These are phyloP conservation scores for Philaenus spumarius DNA, from an alignment of 1,140 invertebrate species.

Conservation along the genomic window DNA sequence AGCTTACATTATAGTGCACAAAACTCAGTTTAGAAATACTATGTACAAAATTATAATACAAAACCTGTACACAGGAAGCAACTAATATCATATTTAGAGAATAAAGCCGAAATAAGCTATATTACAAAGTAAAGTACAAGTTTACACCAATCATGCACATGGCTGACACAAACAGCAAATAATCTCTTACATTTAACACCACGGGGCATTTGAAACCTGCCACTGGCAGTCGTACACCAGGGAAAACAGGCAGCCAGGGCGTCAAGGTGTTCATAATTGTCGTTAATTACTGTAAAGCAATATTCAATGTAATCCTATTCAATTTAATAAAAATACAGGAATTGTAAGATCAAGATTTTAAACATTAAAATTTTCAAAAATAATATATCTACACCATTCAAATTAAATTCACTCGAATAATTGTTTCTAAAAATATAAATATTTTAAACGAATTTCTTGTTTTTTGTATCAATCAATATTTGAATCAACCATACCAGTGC, in stretches of 20 bases:
- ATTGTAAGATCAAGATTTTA: not conserved
- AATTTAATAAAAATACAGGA: not conserved
- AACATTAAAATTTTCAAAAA: constrained; percentile 1
- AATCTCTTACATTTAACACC: constrained; percentile 41
- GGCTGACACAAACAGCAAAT: no score
- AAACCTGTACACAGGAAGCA: no score
- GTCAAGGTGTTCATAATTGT: constrained; percentile 61
- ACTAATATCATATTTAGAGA: no score
- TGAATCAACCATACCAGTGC: no score
- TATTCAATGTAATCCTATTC: not conserved
- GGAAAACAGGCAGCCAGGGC: constrained; percentile 61
- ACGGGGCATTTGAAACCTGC: constrained; percentile 38
- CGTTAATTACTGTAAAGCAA: constrained; percentile 43
- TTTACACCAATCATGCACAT: constrained; percentile 29
- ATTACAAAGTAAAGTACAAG: no score
- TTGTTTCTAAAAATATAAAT: no score
- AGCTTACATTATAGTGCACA: no score
- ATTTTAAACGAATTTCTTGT: no score
- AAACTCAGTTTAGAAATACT: no score
- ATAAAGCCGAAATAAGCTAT: no score
- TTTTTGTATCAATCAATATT: no score
- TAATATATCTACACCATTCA: not conserved
- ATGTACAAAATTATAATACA: no score
- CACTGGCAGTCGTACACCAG: constrained; percentile 51
- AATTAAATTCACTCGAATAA: not conserved